phyloP scores from a whole-genome alignment of 2,797 vertebrate genomes.

The Periophthalmus magnuspinnatus region DNA sequence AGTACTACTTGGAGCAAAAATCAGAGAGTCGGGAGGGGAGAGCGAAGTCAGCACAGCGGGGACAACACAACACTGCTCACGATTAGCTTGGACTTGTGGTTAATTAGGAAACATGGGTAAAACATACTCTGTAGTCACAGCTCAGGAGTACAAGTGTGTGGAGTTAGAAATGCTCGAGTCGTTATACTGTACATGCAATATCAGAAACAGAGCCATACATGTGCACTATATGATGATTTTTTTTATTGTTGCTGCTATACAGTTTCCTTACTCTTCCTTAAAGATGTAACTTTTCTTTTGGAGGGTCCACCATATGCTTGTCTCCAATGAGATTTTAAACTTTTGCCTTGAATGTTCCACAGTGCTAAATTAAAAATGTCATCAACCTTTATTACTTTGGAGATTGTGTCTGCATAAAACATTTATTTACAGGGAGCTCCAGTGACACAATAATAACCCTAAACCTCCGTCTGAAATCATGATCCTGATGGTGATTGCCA shows the following conservation, averaged over 20 bases:
- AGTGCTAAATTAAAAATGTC: not conserved
- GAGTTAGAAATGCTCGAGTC: slow-evolving; percentile 14
- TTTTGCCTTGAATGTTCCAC: not conserved
- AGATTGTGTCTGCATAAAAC: not conserved
- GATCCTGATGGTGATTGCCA: too few relatives aligned
- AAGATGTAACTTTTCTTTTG: too few relatives aligned
- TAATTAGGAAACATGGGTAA: slow-evolving; percentile 48
- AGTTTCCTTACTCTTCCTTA: too few relatives aligned
- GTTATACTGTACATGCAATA: slow-evolving; percentile 15
- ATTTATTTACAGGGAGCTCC: not conserved
- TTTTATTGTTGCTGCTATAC: not conserved
- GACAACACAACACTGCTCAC: slow-evolving; percentile 30
- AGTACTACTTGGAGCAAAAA: slow-evolving; percentile 36
- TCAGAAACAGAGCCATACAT: slow-evolving; percentile 7
- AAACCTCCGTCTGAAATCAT: too few relatives aligned
- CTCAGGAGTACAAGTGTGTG: slow-evolving; percentile 24
- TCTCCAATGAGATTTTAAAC: too few relatives aligned
- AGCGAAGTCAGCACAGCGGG: slow-evolving; percentile 34
- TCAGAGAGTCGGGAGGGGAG: slow-evolving; percentile 48
- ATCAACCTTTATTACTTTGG: not conserved
- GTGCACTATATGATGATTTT: slow-evolving; percentile 10
- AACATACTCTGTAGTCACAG: slow-evolving; percentile 13
- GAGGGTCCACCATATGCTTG: too few relatives aligned
- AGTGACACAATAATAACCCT: not conserved
- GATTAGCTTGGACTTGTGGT: slow-evolving; percentile 41